Base-by-base conservation (phyloP, 1,140 invertebrate species). In the Anadara kagoshimensis region DNA sequence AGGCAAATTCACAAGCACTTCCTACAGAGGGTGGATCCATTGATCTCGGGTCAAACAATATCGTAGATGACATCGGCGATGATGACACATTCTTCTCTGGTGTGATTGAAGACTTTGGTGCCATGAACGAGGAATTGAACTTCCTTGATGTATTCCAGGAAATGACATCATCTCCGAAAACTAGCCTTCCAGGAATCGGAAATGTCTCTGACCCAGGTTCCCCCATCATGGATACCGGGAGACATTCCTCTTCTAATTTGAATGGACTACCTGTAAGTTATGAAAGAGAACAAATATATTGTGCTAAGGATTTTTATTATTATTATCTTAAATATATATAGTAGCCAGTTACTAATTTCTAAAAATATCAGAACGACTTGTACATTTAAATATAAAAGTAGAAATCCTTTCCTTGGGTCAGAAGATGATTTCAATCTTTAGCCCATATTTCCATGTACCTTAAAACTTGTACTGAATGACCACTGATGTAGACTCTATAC, bases 191-290 rank as follows among this genome's bases (percentile, higher is more conserved):
- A 41, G 43, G 75, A 43, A 57, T 73, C n/a, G 78, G 75, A 36
- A 77, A 80, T 54, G 57, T 84, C 3, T 91, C 90, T 1, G 89
- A 90, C 58, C 88, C 92, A 5, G 92, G 92, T 22, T 91, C 90
- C 20, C 91, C 91, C 47, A 91, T 91, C 29, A 88, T 91, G 56
- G 91, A 80, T 85, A 91, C 78, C 83, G 92, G 76, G 86, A 90
- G 89, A 51, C 92, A 92, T 22, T 93, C 92, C 77, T 92, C 92
- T 2, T 93, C 92, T 78, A 92, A 90, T 65, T 51, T 78, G 53
- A 78, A 80, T 75, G 78, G 78, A 36, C 66, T 45, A 67, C 68
- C 43, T 36, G 29, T 36, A 36, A 36, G 29, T 36, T 36, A 36
- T 3, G 29, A 36, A 36, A 36, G 2, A 3, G 29, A 36, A 36